Percentiles rank a stretch among this genome's conserved stretches.
These are phyloP conservation scores for Neria commutata DNA, from an alignment of 2,888 invertebrate genomes.

Conservation along the genomic window DNA sequence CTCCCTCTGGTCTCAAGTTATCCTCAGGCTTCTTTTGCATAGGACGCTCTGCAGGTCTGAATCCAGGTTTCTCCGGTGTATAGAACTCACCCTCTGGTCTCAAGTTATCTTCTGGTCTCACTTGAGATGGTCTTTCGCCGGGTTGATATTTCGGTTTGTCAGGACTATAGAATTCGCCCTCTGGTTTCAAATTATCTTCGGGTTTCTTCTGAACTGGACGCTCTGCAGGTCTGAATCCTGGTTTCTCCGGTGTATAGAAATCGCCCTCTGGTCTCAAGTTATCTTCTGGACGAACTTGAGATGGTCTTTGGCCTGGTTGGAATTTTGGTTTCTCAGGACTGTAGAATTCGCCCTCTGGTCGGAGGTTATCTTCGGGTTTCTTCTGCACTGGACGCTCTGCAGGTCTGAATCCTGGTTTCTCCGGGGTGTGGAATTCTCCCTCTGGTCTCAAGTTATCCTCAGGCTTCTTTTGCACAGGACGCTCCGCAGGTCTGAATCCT, in stretches of 20 bases:
- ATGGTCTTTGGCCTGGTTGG: constrained; percentile 63
- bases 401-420: constrained; percentile 60
- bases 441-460: constrained; percentile 65
- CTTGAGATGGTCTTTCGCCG: constrained; percentile 62
- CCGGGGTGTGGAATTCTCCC: constrained; percentile 65
- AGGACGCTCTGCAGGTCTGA: constrained; percentile 63
- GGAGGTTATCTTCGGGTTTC: constrained; percentile 62
- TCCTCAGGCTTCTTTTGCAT: constrained; percentile 64
- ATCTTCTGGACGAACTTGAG: constrained; percentile 61
- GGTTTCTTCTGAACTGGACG: constrained; percentile 59
- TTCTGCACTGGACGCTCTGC: constrained; percentile 61
- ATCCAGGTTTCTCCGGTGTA: constrained; percentile 60
- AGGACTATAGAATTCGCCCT: constrained; percentile 62
- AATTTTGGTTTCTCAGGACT: constrained; percentile 63
- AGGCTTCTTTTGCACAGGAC: constrained; percentile 55
- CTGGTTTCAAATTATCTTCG: constrained; percentile 64
- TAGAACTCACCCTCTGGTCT: constrained; percentile 65
- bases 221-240: constrained; percentile 59
- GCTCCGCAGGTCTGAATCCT: constrained; percentile 31
- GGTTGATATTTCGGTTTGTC: constrained; percentile 60
- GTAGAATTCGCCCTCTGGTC: constrained; percentile 67
- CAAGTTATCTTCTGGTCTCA: constrained; percentile 57
- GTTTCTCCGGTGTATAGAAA: constrained; percentile 66
- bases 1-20: constrained; percentile 53
- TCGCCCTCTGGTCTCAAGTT: constrained; percentile 65